Base-by-base conservation (phyloP, 2,888 invertebrate genomes). In the Limnephilus marmoratus region DNA sequence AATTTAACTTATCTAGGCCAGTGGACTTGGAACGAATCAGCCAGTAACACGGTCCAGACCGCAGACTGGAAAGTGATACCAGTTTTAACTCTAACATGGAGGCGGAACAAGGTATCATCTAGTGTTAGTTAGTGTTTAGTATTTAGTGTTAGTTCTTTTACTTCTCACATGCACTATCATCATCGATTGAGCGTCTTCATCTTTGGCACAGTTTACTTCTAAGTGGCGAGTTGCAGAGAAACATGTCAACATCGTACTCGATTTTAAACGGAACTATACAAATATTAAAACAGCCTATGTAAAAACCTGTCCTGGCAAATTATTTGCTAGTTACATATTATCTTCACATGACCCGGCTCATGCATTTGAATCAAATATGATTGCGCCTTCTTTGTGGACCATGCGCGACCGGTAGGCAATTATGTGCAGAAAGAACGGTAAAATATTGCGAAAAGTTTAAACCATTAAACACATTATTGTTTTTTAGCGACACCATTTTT, bases 1-100 rank as follows among this genome's bases (percentile, higher is more conserved):
- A 88, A 37, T 80, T 88, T 88, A 68, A 80, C 5, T 88, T 88
- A 34, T 88, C 88, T 88, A 80, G 88, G 88, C 37, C 88, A 88
- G 53, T 37, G 53, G 88, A 34, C 31, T 85, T 4, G 15, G 24
- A 85, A 85, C 31, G 85, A 83, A 85, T 85, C 85, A n/a, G n/a
- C n/a, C 7, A 41, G 85, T 41, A 85, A 15, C 15, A 29, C 85
- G 85, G 86, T 45, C 45, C 86, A 9, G 41, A 37, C 41, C 2
- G 24, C 31, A n/a, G 45, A 24, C n/a, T n/a, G 88, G 68, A 88
- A 88, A 88, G 34, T 88, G 31, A 88, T 88, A 88, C 88, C 80
- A 34, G 88, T 88, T 88, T 88, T 24, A 34, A 34, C 29, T 29
- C 37, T 86, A 34, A 15, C 85, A 9, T 24, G n/a, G n/a, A 68